phyloP scores from a whole-genome alignment of 2,888 invertebrate species.

The Cerastis rubricosa region DNA sequence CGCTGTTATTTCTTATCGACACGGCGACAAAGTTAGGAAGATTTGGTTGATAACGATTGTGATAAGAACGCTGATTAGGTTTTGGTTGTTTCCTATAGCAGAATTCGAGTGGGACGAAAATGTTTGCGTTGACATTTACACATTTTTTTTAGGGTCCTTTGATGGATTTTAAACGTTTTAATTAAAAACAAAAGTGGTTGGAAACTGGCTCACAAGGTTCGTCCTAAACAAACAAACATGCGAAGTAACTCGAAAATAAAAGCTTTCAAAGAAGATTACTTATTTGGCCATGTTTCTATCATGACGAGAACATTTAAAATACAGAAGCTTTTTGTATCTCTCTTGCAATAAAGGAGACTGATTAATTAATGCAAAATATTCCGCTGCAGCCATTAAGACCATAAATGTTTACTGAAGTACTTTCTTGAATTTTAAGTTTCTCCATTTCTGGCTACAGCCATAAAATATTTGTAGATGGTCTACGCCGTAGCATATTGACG shows the following conservation, averaged over 20 bases:
- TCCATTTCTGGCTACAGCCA: not conserved
- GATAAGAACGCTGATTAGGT: conserved; percentile 10
- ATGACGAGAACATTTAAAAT: conserved; percentile 3
- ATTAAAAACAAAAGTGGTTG: not conserved
- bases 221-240: conserved; percentile 1
- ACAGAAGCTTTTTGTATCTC: not conserved
- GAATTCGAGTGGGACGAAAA: not conserved
- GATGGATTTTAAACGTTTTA: conserved; percentile 1
- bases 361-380: conserved; percentile 14
- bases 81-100: not conserved
- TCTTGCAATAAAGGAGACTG: not conserved
- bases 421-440: conserved; percentile 21
- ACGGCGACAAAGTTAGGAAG: conserved; percentile 24
- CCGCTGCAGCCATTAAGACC: not conserved
- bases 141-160: not conserved
- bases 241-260: not conserved
- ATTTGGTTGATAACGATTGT: conserved; percentile 25
- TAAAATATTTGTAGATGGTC: conserved; percentile 51
- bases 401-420: conserved; percentile 17
- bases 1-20: conserved; percentile 52
- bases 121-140: not conserved
- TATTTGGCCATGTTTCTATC: not conserved
- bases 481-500: conserved; percentile 48
- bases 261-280: conserved; percentile 27
- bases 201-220: not conserved